Conservation (phyloP, 1,140 invertebrate species). For the Euwallacea similis region DNA sequence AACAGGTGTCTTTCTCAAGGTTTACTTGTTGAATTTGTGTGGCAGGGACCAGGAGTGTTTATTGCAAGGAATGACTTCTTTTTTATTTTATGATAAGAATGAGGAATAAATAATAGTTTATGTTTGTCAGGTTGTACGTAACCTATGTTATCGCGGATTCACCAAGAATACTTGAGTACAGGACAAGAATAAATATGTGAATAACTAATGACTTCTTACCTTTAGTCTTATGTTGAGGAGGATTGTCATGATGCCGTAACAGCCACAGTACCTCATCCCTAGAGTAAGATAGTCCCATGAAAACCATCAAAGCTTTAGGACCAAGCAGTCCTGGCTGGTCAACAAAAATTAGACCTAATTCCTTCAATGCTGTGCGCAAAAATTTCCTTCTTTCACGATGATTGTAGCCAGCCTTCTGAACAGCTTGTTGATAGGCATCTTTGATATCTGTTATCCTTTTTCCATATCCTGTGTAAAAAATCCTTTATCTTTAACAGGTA, state of each 20-base stretch:
- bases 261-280: constrained; percentile 98
- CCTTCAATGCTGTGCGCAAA: constrained; percentile 91
- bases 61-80: no score
- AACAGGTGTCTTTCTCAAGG: no score
- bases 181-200: no score
- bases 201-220: constrained; percentile 50
- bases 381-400: constrained; percentile 96
- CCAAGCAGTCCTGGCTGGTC: constrained; percentile 97
- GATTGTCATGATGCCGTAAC: constrained; percentile 93
- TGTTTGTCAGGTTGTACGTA: no score
- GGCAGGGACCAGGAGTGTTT: no score
- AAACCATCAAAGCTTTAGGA: constrained; percentile 94
- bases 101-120: no score
- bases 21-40: no score
- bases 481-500: not conserved
- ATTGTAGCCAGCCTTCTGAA: constrained; percentile 85
- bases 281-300: constrained; percentile 93
- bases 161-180: not conserved
- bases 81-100: no score
- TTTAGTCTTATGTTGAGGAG: constrained; percentile 82
- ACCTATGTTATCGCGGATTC: not conserved
- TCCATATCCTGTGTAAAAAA: constrained; percentile 64
- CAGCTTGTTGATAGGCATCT: constrained; percentile 87
- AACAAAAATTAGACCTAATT: constrained; percentile 91
- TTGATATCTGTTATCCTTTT: constrained; percentile 93